Evolutionary conservation across 1,140 invertebrate genomes (phyloP), one percentile per base, ranked within the genome.

Genomic region (Pseudachorutes palmiensis): DNA sequence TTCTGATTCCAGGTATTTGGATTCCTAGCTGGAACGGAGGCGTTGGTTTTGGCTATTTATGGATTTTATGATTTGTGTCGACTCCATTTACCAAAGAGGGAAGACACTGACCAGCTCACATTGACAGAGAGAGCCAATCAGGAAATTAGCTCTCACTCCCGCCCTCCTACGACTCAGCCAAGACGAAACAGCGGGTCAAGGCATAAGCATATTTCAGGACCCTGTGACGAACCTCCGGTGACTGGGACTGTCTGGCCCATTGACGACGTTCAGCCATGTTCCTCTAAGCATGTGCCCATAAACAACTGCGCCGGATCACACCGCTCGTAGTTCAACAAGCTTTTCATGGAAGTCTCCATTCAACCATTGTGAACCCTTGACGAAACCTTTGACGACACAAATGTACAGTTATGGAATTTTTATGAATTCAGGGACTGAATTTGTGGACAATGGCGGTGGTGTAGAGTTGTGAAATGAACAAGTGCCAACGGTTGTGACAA

Each of bases 221-320:
- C 63, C 57, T 49, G 64, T 48, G 9, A 41, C 65, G 72, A 74
- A 59, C 75, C 72, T 24, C 75, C 76, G 30, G 75, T 74, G 26
- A 76, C 76, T 9, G 74, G 73, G 12, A 75, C 75, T 36, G 73
- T 76, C 51, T 77, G 76, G 71, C 79, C 80, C 66, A 77, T 81
- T 60, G 81, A 83, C 67, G 81, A 83, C 72, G 80, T 81, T 70
- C 82, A 84, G 74, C 83, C 83, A 55, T 83, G 83, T 72, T 82
- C 82, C 66, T 83, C 82, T 65, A 83, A 83, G 75, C 80, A 81
- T 64, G 75, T 81, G 58, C 66, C 71, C 30, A 63, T 51, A 45
- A 71, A 71, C 48, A 55, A 55, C 24, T 55, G 51, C 24, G 12
- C 51, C 3, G 24, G 12, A 5, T 26, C 51, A 14, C 24, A 19